Conservation (phyloP, 2,113 vertebrate genomes). For the Phalacrocorax carbo region DNA sequence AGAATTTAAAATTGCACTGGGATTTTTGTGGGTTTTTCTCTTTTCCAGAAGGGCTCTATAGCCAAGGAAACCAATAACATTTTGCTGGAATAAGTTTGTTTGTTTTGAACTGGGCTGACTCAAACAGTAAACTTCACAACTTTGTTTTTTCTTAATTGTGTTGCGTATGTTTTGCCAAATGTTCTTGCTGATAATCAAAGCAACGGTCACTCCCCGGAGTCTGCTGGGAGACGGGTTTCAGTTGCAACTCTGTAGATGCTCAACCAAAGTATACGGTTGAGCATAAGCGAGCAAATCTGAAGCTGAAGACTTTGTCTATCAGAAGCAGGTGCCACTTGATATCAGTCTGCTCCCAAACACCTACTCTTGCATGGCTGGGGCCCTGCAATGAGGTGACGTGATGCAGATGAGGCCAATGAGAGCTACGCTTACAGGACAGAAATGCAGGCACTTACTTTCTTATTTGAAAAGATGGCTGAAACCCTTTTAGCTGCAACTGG, state of each 20-base stretch:
- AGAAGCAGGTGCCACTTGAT: not conserved
- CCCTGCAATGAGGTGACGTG: accelerated
- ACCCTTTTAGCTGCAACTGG: not conserved
- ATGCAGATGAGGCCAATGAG: not conserved
- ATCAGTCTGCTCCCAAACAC: not conserved
- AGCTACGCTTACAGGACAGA: not conserved
- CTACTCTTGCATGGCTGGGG: not conserved
- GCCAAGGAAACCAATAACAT: slow-evolving; percentile 61
- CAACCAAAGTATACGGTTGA: not conserved
- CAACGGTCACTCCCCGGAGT: not conserved
- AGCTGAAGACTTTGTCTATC: not conserved
- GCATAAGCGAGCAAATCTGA: not conserved
- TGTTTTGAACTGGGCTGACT: slow-evolving; percentile 49
- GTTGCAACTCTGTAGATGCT: not conserved
- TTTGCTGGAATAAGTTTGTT: slow-evolving; percentile 43
- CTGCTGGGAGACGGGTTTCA: not conserved
- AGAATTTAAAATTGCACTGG: slow-evolving; percentile 32
- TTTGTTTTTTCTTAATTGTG: slow-evolving; percentile 44
- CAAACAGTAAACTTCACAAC: slow-evolving; percentile 52
- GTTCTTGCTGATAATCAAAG: slow-evolving; percentile 35
- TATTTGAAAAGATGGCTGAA: not conserved
- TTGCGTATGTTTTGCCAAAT: slow-evolving; percentile 28
- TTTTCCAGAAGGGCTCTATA: slow-evolving; percentile 32
- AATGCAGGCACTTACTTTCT: not conserved
- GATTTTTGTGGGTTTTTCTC: not conserved